Conservation (phyloP, 2,888 invertebrate species). For the Chaitophorus viminalis region DNA sequence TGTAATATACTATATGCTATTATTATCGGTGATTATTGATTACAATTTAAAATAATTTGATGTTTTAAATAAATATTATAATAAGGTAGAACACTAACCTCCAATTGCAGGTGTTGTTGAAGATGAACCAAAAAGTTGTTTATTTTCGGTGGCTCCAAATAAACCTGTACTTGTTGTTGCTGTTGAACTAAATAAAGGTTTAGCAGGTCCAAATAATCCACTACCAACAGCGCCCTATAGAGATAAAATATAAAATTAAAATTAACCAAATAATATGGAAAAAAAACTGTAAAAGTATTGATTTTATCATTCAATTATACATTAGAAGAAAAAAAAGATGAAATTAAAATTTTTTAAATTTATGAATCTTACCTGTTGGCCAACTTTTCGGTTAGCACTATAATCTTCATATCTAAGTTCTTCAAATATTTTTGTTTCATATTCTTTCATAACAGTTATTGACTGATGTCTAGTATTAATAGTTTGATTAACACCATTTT, state of each 20-base stretch:
- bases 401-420: slow-evolving; percentile 96
- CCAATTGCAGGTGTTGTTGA: slow-evolving; percentile 66
- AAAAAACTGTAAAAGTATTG: background rate
- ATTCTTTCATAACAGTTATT: slow-evolving; percentile 99
- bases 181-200: slow-evolving; percentile 70
- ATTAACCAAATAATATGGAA: background rate
- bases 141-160: slow-evolving; percentile 73
- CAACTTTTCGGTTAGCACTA: slow-evolving; percentile 86
- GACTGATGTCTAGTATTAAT: slow-evolving; percentile 96
- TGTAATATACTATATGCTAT: background rate
- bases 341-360: background rate
- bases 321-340: background rate
- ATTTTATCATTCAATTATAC: background rate
- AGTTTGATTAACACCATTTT: slow-evolving; percentile 83
- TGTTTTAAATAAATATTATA: slow-evolving; percentile 11
- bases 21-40: no score
- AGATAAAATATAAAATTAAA: slow-evolving; percentile 4
- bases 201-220: slow-evolving; percentile 64
- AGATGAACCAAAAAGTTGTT: slow-evolving; percentile 70
- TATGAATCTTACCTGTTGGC: slow-evolving; percentile 67
- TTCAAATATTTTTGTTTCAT: slow-evolving; percentile 92
- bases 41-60: no score
- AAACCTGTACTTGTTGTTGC: slow-evolving; percentile 67
- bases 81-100: slow-evolving; percentile 13
- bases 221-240: slow-evolving; percentile 64